Evolutionary conservation across 2,888 invertebrate genomes (phyloP), one percentile per base, ranked within the genome.

Genomic region (Micoletzkya japonica): DNA sequence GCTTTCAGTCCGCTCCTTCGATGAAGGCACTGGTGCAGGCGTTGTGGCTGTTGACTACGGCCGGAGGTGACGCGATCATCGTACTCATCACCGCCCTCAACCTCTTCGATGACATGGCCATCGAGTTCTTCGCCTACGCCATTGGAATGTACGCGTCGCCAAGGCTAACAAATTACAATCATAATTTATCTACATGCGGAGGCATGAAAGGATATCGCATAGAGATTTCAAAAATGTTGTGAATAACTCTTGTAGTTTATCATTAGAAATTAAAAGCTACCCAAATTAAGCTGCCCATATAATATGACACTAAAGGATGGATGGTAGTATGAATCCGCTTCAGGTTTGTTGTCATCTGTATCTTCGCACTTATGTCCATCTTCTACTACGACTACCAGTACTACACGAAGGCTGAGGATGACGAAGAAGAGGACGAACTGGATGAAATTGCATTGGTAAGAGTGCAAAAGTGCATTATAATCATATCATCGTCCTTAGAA

Each of bases 11-110:
- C 0, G 96, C 97, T 0, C 86, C 89, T 17, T 91, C 91, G 73
- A 95, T 98, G 96, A 97, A 96, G 87, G 93, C 96, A 0, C 91
- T 98, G 0, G 87, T 98, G 66, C 92, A 92, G 86, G 93, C 96
- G 0, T 90, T 91, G 4, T 97, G 95, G 93, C 89, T 95, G 14
- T 88, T 97, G 59, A 94, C 95, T 0, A 93, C 93, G 0, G 94
- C 95, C 0, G 89, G 95, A 81, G 97, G 97, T 52, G 96, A 96
- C 87, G 87, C 95, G 32, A 90, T 97, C 72, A 95, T 96, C 1
- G 91, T 95, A n/a, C 89, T 95, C 59, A 90, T 97, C 63, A 81
- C 82, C 6, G 75, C 79, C 24, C 71, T 77, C 36, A 76, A 81
- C 52, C 74, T 77, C 14, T 81, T 82, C 72, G 68, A 70, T 4